phyloP scores from a whole-genome alignment of 2,797 vertebrate species.

The Takifugu ocellatus region DNA sequence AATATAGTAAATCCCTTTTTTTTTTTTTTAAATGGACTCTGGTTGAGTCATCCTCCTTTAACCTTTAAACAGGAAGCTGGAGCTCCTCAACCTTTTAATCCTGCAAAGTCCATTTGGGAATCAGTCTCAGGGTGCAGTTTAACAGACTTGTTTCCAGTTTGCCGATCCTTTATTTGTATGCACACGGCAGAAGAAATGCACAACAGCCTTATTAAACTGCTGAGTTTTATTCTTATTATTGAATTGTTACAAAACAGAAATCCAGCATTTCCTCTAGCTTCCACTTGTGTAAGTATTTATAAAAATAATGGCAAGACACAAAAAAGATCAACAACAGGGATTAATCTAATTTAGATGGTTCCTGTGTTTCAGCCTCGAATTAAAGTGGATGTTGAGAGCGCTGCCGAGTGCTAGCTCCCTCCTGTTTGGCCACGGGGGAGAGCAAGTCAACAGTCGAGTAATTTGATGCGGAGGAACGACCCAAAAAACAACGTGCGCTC shows the following conservation, averaged over 20 bases:
- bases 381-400: conserved; percentile 11
- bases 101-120: too few relatives aligned
- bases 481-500: conserved; percentile 10
- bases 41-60: background rate
- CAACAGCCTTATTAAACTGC: background rate
- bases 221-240: too few relatives aligned
- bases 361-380: conserved; percentile 19
- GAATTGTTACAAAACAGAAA: conserved; percentile 4
- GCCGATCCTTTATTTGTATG: too few relatives aligned
- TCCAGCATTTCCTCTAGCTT: conserved; percentile 10
- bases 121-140: too few relatives aligned
- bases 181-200: too few relatives aligned
- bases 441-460: conserved; percentile 14
- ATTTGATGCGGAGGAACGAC: conserved; percentile 32
- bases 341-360: background rate
- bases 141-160: too few relatives aligned
- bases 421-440: conserved; percentile 13
- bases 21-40: background rate
- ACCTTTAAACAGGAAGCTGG: background rate
- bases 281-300: background rate
- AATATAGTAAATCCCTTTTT: background rate
- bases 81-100: too few relatives aligned
- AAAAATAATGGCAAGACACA: conserved; percentile 8
- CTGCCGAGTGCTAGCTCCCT: conserved; percentile 16
- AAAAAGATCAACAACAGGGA: conserved; percentile 9